phyloP scores from a whole-genome alignment of 1,140 invertebrate genomes.

The Drosophila neocordata region DNA sequence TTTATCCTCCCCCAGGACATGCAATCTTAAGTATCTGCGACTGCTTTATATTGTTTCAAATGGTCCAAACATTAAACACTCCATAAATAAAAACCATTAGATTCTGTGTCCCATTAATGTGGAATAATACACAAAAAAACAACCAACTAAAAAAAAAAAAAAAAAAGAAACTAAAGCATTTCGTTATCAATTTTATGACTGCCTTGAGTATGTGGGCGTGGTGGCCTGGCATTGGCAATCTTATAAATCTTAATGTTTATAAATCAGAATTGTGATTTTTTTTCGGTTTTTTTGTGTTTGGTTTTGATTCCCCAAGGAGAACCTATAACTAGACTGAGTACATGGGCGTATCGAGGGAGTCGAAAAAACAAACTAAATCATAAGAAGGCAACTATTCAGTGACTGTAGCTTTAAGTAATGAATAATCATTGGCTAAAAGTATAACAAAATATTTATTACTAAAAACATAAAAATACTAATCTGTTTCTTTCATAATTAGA shows the following conservation, averaged over 20 bases:
- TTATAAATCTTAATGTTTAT: slow-evolving; percentile 78
- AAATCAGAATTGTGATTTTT: slow-evolving; percentile 54
- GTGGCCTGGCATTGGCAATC: slow-evolving; percentile 56
- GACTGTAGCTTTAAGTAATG: background rate
- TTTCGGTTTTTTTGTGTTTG: slow-evolving; percentile 1
- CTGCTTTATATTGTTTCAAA: slow-evolving; percentile 61
- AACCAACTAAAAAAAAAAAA: too few species aligned
- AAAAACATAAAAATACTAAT: background rate
- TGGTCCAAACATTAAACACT: slow-evolving; percentile 70
- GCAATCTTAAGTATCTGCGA: slow-evolving; percentile 34
- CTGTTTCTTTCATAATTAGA: too few species aligned
- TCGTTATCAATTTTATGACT: slow-evolving; percentile 72
- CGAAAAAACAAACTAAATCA: background rate
- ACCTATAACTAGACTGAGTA: slow-evolving; percentile 9
- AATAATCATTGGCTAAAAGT: background rate
- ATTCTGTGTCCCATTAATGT: slow-evolving; percentile 56
- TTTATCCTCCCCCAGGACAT: slow-evolving; percentile 35
- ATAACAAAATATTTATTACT: too few species aligned
- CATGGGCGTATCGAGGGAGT: background rate
- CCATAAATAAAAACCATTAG: slow-evolving; percentile 76
- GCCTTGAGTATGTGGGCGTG: slow-evolving; percentile 71
- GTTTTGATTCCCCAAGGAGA: slow-evolving; percentile 32
- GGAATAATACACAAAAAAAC: slow-evolving; percentile 16
- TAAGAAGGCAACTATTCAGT: too few species aligned
- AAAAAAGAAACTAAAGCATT: slow-evolving; percentile 27